A percentile compares a stretch with the other conserved stretches of the same genome.
Conservation (phyloP, 2,113 vertebrate genomes). For the Gobio gobio region DNA sequence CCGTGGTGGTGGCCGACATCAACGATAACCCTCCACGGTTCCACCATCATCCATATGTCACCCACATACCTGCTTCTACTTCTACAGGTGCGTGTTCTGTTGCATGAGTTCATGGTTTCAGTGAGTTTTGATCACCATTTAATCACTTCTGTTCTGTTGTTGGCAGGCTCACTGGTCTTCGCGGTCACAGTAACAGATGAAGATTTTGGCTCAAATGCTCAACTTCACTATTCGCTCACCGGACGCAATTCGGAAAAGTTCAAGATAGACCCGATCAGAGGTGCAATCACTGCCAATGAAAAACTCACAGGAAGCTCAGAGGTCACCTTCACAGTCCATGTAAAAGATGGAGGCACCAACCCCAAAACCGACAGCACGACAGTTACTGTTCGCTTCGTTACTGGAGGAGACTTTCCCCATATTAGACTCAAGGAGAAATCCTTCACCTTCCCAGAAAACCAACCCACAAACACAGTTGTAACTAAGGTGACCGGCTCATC, state of each 20-base stretch:
- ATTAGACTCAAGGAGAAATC: constrained; percentile 82
- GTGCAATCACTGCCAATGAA: constrained; percentile 87
- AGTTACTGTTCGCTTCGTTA: constrained; percentile 91
- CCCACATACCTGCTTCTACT: constrained; percentile 88
- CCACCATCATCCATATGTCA: constrained; percentile 97
- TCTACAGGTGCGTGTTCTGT: constrained; percentile 79
- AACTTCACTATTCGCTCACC: constrained; percentile 90
- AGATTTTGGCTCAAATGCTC: constrained; percentile 86
- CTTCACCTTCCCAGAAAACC: constrained; percentile 91
- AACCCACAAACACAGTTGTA: constrained; percentile 83
- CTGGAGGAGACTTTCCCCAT: constrained; percentile 86
- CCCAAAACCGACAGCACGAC: constrained; percentile 92
- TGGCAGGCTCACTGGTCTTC: constrained; percentile 91
- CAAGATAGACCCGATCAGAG: constrained; percentile 87
- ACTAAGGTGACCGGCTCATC: constrained; percentile 86
- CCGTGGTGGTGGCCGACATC: constrained; percentile 85
- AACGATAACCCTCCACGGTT: constrained; percentile 97
- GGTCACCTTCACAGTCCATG: constrained; percentile 90
- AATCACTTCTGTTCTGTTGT: constrained; percentile 26
- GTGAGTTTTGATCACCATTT: neutral
- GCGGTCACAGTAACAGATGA: constrained; percentile 95
- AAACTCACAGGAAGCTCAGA: constrained; percentile 82
- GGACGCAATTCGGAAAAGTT: constrained; percentile 91
- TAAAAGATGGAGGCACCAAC: constrained; percentile 83
- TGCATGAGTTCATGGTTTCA: neutral